Base-by-base conservation (phyloP, 2,113 vertebrate genomes). In the Halcyon malimbica region DNA sequence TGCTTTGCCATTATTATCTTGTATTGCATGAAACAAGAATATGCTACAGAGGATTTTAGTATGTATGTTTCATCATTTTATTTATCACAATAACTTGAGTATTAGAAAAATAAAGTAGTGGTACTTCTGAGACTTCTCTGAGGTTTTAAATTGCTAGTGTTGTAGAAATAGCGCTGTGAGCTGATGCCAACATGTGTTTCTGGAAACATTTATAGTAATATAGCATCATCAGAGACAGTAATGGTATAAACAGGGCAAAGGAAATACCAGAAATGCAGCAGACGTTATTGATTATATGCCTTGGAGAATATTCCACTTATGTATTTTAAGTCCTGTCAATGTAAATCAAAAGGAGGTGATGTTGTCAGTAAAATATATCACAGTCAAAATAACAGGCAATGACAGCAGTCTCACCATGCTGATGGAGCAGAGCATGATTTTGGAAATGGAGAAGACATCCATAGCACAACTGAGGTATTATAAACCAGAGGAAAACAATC, bases 241-340 rank as follows among this genome's bases (percentile, higher is more conserved):
- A 97, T 97, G 94, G 74, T 90, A 97, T 95, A 97, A 98, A 97
- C 95, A 98, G 96, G 97, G 95, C 92, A 97, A 93, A 97, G 96
- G 96, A 98, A 98, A 98, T 98, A 95, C 97, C 97, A 97, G 76
- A 88, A 97, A 96, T 97, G 95, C 90, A 97, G 95, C 97, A 98
- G 96, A 98, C 97, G 97, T 68, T 94, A 98, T 98, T 98, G 98
- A 98, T 98, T 98, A 97, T 93, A 94, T 97, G 97, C 96, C 94
- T 96, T 96, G 71, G 95, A 96, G 97, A 97, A 97, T 97, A 98
- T 96, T 97, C 93, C 96, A 95, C 93, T 98, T 96, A 97, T 44
- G 90, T 97, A 96, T 97, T 98, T 97, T 97, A 97, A 96, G 88
- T 89, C 84, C 74, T 95, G 97, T 97, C 77, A 96, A 57, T 96